Evolutionary conservation across 1,140 invertebrate genomes (phyloP).

Genomic region (Ephestia elutella): DNA sequence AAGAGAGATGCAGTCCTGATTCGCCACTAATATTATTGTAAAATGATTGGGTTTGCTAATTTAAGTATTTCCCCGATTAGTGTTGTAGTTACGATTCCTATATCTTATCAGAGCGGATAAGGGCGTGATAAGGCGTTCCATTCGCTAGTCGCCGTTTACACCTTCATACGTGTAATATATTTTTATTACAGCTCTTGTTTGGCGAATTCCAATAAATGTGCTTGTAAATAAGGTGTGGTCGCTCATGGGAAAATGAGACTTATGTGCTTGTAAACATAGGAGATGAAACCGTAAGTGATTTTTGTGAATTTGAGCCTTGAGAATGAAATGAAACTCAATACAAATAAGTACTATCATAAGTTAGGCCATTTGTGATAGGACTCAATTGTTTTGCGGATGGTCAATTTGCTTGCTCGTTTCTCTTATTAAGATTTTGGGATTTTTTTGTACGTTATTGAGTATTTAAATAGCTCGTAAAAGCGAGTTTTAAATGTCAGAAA

Average conservation of each 20-base stretch:
- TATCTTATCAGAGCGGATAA: conserved; percentile 57
- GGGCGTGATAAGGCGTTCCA: conserved; percentile 31
- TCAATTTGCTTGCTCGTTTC: too few species aligned
- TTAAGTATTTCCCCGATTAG: conserved; percentile 46
- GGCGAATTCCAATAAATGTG: neutral
- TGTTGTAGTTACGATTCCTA: conserved; percentile 46
- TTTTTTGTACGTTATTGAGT: too few species aligned
- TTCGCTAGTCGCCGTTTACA: conserved; percentile 35
- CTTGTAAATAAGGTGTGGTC: neutral
- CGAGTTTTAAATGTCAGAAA: too few species aligned
- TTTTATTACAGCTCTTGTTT: conserved; percentile 3
- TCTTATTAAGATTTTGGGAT: too few species aligned
- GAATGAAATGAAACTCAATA: too few species aligned
- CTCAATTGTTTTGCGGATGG: too few species aligned
- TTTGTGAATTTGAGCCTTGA: too few species aligned
- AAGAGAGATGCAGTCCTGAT: too few species aligned
- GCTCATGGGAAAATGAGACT: neutral
- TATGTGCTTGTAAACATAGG: neutral
- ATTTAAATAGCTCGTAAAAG: too few species aligned
- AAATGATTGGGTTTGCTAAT: conserved; percentile 22
- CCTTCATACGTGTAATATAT: conserved; percentile 21
- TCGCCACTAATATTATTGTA: too few species aligned
- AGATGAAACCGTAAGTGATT: conserved; percentile 3
- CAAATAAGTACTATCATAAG: too few species aligned
- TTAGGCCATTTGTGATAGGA: too few species aligned